These are phyloP conservation scores for Rachycentron canadum DNA, from an alignment of 2,797 vertebrate genomes.

Conservation along the genomic window DNA sequence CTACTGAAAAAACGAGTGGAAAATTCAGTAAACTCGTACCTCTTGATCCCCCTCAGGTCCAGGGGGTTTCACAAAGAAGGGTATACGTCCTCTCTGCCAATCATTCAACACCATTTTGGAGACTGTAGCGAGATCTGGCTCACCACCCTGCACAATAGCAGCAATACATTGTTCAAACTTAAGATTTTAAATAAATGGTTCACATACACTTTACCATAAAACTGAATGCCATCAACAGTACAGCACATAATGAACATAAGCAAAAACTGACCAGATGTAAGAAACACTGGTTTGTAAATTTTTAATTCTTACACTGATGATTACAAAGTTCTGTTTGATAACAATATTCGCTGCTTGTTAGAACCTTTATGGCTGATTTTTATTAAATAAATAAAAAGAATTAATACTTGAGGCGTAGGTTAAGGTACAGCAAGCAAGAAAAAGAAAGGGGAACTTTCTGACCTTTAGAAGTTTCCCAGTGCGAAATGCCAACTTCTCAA, in stretches of 20 bases:
- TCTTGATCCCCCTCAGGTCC: slow-evolving; percentile 84
- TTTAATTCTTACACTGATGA: not conserved
- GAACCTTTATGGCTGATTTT: not conserved
- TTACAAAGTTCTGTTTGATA: not conserved
- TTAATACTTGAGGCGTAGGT: not conserved
- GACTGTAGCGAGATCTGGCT: slow-evolving; percentile 94
- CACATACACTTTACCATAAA: not conserved
- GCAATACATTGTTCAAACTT: slow-evolving; percentile 15
- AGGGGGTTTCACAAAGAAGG: slow-evolving; percentile 97
- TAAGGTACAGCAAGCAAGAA: not conserved
- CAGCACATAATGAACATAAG: not conserved
- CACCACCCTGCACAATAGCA: slow-evolving; percentile 88
- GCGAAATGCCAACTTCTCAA: slow-evolving; percentile 94
- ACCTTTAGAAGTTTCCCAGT: slow-evolving; percentile 97
- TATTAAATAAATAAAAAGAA: not conserved
- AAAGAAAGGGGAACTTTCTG: slow-evolving; percentile 30
- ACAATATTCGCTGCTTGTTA: not conserved
- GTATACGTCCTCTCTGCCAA: slow-evolving; percentile 98
- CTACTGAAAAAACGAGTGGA: not conserved
- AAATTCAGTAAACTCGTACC: slow-evolving; percentile 76
- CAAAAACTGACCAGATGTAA: not conserved
- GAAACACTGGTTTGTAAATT: slow-evolving; percentile 4
- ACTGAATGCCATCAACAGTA: not conserved
- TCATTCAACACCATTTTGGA: slow-evolving; percentile 99
- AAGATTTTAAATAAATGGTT: not conserved